Base-by-base conservation (phyloP, 2,888 invertebrate species). In the Cheilosia grossa region DNA sequence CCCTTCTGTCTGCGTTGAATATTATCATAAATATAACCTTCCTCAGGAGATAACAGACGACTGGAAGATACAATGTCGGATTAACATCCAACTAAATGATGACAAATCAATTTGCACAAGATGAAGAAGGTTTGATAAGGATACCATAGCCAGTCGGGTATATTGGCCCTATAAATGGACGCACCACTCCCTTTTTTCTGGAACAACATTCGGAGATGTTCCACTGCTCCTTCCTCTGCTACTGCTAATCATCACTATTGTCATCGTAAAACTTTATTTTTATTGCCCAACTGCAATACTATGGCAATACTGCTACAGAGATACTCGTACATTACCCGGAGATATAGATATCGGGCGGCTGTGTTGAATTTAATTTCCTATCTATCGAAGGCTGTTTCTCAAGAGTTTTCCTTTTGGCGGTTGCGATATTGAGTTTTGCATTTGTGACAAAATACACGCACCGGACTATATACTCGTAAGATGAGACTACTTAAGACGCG, bases 231-330 rank as follows among this genome's bases (percentile, higher is more conserved):
- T 59, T 53, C 59, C 19, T 19, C 30, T 59, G 66, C 53, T 73
- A 73, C 67, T 78, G 72, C 72, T 78, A 78, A 78, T 78, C 78
- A 69, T 78, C 78, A 78, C 61, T 67, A 58, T 78, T 82, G 78
- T 67, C 67, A 56, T 82, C 82, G 67, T 82, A 82, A 82, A 73
- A 73, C 72, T 78, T 82, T 78, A 82, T 72, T 72, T 82, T 78
- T 82, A 82, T 82, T 73, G 42, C 67, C 17, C 21, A 47, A 33
- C 78, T 73, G 61, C 66, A 78, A 66, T 73, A 67, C 78, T 51
- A 1, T 27, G 73, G 24, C 42, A n/a, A 82, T 78, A 67, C 49
- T 51, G 49, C 53, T 27, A 37, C 82, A 19, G 6, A 37, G 82
- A 82, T 82, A 21, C 21, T 21, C 21, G 21, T 21, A 78, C 30